Conservation (phyloP, 2,888 invertebrate species). For the Drosophila meridiana region DNA sequence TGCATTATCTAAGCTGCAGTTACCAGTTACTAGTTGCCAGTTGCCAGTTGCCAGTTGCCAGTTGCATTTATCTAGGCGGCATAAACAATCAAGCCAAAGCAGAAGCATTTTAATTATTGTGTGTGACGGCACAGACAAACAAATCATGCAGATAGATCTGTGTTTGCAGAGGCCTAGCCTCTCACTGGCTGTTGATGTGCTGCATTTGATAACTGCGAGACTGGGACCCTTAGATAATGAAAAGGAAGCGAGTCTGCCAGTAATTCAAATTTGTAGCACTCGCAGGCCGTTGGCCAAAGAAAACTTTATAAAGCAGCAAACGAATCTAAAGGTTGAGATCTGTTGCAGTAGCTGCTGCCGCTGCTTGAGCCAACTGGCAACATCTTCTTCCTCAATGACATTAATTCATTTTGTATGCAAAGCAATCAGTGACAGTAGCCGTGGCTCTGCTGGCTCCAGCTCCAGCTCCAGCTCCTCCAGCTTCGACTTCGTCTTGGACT, state of each 20-base stretch:
- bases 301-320: constrained; percentile 20
- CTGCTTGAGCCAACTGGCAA: constrained; percentile 51
- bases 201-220: constrained; percentile 74
- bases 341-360: constrained; percentile 23
- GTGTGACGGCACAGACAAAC: constrained; percentile 57
- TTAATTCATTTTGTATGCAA: constrained; percentile 82
- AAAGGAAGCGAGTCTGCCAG: constrained; percentile 62
- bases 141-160: constrained; percentile 43
- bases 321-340: constrained; percentile 34
- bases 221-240: constrained; percentile 74
- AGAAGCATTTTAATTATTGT: constrained; percentile 74
- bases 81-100: constrained; percentile 53
- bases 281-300: constrained; percentile 41
- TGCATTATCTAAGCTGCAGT: constrained; percentile 67
- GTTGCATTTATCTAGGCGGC: constrained; percentile 63
- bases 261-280: constrained; percentile 68
- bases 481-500: constrained; percentile 41
- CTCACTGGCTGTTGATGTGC: constrained; percentile 58
- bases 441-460: constrained; percentile 39
- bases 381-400: constrained; percentile 80
- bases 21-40: constrained; percentile 18
- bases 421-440: constrained; percentile 71
- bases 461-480: constrained; percentile 28
- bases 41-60: constrained; percentile 17
- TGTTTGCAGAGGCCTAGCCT: constrained; percentile 8